These are phyloP conservation scores for Zaprionus obscuricornis DNA, from an alignment of 2,888 invertebrate species.

Conservation along the genomic window DNA sequence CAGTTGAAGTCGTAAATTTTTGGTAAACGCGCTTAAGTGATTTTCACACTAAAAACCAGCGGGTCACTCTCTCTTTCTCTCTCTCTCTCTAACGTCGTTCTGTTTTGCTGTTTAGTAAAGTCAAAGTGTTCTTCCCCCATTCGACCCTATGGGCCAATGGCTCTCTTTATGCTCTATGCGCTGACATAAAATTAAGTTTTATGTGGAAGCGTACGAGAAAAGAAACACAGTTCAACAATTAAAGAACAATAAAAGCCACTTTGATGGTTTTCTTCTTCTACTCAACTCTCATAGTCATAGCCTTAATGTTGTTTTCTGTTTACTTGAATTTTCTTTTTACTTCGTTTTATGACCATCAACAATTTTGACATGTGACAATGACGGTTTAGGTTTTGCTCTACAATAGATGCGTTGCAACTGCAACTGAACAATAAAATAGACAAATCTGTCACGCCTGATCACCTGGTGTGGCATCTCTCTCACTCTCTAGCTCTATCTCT, in stretches of 20 bases:
- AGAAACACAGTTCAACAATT: constrained; percentile 75
- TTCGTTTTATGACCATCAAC: constrained; percentile 51
- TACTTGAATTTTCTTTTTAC: constrained; percentile 10
- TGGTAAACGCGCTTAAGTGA: constrained; percentile 72
- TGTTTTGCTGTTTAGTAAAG: no score
- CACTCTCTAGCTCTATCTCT: no score
- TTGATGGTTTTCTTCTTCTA: constrained; percentile 49
- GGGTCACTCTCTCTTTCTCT: constrained; percentile 59
- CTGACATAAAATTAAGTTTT: constrained; percentile 67
- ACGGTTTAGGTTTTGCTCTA: constrained; percentile 41
- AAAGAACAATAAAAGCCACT: constrained; percentile 75
- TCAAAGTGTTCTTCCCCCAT: neutral
- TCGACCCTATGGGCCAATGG: constrained; percentile 17
- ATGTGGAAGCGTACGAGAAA: constrained; percentile 49
- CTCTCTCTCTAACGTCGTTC: constrained; percentile 3
- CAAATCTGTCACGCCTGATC: constrained; percentile 62
- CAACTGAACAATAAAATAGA: constrained; percentile 17
- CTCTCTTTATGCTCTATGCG: constrained; percentile 32
- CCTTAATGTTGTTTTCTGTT: constrained; percentile 1
- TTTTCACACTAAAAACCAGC: constrained; percentile 73
- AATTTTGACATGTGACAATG: constrained; percentile 70
- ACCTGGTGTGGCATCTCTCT: constrained; percentile 58
- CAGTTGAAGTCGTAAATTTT: constrained; percentile 65
- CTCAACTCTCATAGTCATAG: neutral
- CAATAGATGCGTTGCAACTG: constrained; percentile 47